Conservation (phyloP, 2,797 vertebrate species). For the Argyrosomus regius region DNA sequence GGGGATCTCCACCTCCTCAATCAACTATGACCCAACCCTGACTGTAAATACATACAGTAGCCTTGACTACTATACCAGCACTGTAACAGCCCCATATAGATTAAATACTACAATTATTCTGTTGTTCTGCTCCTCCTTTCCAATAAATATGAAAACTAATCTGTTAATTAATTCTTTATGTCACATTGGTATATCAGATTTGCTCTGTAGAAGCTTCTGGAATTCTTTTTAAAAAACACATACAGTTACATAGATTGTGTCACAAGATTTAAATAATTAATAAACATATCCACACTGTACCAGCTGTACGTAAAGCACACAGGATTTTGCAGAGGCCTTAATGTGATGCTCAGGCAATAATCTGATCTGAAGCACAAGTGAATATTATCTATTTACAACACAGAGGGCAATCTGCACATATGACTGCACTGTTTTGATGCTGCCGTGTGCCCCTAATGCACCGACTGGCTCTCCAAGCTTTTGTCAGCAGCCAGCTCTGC, state of each 20-base stretch:
- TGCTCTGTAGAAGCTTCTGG: not conserved
- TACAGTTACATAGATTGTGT: not conserved
- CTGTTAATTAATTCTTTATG: not conserved
- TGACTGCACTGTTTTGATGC: not conserved
- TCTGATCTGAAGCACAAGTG: not conserved
- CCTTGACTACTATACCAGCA: not conserved
- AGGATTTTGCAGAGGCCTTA: not conserved
- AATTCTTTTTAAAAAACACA: not conserved
- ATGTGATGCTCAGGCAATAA: not conserved
- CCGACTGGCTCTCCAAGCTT: not conserved
- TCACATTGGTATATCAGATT: not conserved
- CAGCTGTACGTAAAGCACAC: not conserved
- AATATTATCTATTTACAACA: not conserved
- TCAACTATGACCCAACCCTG: not conserved
- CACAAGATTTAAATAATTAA: not conserved
- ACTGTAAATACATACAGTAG: not conserved
- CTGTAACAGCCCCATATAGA: not conserved
- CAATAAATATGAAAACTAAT: not conserved
- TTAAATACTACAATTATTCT: not conserved
- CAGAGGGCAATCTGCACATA: not conserved
- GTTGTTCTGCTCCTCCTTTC: not conserved
- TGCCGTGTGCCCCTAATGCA: no score
- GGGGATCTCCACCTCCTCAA: no score
- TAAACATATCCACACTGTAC: not conserved
- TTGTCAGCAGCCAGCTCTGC: not conserved